Conservation (phyloP, 2,113 vertebrate species). For the Hipposideros armiger region DNA sequence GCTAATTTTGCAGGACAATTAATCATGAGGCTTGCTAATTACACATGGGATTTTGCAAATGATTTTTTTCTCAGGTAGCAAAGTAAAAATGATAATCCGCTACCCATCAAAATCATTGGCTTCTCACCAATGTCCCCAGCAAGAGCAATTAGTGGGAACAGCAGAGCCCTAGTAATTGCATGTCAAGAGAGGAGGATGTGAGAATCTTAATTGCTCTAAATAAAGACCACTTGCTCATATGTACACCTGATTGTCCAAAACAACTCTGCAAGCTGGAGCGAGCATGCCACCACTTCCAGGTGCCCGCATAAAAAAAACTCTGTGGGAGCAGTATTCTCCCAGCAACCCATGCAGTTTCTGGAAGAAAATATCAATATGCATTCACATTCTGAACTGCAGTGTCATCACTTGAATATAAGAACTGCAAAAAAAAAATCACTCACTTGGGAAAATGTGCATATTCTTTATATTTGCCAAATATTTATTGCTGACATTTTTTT, state of each 20-base stretch:
- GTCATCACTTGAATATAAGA: slow-evolving; percentile 89
- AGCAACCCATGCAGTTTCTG: slow-evolving; percentile 83
- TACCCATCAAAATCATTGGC: slow-evolving; percentile 97
- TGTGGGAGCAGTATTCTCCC: slow-evolving; percentile 79
- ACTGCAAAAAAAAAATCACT: slow-evolving; percentile 84
- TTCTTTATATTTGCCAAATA: slow-evolving; percentile 91
- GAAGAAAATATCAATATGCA: slow-evolving; percentile 90
- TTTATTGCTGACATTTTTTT: slow-evolving; percentile 89
- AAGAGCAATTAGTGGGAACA: slow-evolving; percentile 98
- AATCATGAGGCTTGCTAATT: slow-evolving; percentile 99
- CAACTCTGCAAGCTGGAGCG: slow-evolving; percentile 88
- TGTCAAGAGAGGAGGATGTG: slow-evolving; percentile 95
- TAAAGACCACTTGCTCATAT: slow-evolving; percentile 93
- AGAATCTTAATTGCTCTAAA: slow-evolving; percentile 97
- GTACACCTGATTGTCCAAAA: slow-evolving; percentile 93
- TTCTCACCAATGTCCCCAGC: slow-evolving; percentile 96
- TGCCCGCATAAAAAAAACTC: slow-evolving; percentile 94
- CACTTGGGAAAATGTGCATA: slow-evolving; percentile 91
- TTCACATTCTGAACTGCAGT: slow-evolving; percentile 89
- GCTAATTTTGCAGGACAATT: slow-evolving; percentile 99
- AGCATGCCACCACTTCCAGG: slow-evolving; percentile 92
- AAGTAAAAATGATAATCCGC: slow-evolving; percentile 97
- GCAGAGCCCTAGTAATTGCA: slow-evolving; percentile 96
- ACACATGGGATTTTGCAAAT: slow-evolving; percentile 99
- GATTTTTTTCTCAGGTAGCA: slow-evolving; percentile 97